Base-by-base conservation (phyloP, 2,888 invertebrate species). In the Macropis europaea region DNA sequence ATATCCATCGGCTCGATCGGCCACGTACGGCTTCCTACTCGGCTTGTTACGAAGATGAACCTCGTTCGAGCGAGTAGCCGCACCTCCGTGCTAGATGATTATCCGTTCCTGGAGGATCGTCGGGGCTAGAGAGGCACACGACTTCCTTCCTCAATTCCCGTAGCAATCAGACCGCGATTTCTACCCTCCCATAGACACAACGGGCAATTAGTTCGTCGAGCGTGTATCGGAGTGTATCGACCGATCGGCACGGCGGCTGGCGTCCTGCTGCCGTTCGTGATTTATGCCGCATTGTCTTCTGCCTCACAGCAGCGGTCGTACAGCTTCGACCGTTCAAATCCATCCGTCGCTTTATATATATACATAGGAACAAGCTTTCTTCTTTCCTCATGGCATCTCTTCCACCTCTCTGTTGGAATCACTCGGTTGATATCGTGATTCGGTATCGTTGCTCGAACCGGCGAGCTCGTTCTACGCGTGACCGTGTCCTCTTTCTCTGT, bases 211-310 rank as follows among this genome's bases (percentile, higher is more conserved):
- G 83, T 77, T 81, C 76, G 79, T 73, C 77, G 79, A 79, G 76
- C 77, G 78, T 81, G 84, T 83, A 85, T 85, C 86, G 77, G 77
- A 83, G 86, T 86, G 86, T 85, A 86, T 86, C 84, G 83, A 83
- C 70, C 79, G 81, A 81, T 81, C 77, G 79, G 72, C 74, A 81
- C 75, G 76, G 72, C 73, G 74, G 68, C 74, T 57, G 77, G 74
- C 81, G 73, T 80, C 77, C 77, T 64, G 79, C 81, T 81, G 81
- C 79, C 81, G 77, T 81, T 81, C 75, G 73, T 83, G 83, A 83
- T 83, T 83, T 83, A 83, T 83, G 79, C 77, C 48, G 82, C 79
- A 82, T 82, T 82, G 82, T 82, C 79, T 81, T 81, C 76, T 78
- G 67, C 66, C 80, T 60, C 76, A 66, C 71, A 76, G 78, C 78